A percentile compares a stretch with the other conserved stretches of the same genome.
phyloP scores from a whole-genome alignment of 2,797 vertebrate species.

The Anguilla megastoma region DNA sequence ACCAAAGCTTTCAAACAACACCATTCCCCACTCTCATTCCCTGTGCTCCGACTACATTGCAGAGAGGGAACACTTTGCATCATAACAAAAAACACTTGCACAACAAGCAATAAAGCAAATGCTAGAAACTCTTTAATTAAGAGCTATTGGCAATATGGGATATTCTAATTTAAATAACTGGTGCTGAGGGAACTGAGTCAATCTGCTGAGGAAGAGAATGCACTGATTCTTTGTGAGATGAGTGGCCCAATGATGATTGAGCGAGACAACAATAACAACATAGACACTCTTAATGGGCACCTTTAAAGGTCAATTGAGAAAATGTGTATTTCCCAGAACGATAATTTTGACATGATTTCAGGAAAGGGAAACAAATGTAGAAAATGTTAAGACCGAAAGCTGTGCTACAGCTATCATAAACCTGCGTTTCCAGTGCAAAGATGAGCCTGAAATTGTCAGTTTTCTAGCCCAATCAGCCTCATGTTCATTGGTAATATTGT shows the following conservation, averaged over 20 bases:
- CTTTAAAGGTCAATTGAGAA: conserved; percentile 12
- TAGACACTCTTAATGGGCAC: background rate
- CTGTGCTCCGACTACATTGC: background rate
- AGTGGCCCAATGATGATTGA: background rate
- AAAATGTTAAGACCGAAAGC: too few species aligned
- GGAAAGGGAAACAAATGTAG: background rate
- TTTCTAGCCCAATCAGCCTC: too few species aligned
- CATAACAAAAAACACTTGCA: background rate
- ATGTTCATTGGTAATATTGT: background rate
- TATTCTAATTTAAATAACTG: conserved; percentile 8
- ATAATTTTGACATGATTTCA: background rate
- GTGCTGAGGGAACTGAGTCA: background rate
- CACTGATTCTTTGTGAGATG: background rate
- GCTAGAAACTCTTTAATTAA: conserved; percentile 5
- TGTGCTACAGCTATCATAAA: background rate
- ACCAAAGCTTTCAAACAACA: background rate
- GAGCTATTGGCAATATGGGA: conserved; percentile 12
- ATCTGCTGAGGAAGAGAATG: background rate
- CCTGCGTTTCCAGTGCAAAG: background rate
- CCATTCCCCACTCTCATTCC: too few species aligned
- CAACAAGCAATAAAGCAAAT: background rate
- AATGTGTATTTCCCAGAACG: conserved; percentile 8
- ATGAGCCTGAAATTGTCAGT: background rate
- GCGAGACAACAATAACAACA: background rate
- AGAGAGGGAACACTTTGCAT: background rate